Percentiles rank a stretch among this genome's conserved stretches.
Evolutionary conservation across 2,888 invertebrate species (phyloP).

Genomic region (Athalia rosae): DNA sequence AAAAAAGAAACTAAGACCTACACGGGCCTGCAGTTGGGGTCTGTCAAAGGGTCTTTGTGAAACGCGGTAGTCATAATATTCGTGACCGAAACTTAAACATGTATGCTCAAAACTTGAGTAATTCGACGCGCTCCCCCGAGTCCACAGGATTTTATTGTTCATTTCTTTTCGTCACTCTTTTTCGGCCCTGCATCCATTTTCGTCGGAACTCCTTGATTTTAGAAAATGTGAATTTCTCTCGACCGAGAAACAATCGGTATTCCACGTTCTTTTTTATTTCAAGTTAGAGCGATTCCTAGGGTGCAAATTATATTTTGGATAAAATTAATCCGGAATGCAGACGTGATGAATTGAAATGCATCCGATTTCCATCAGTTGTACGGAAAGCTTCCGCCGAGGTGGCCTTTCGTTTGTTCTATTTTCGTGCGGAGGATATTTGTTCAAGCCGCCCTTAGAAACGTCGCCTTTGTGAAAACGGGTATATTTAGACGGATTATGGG

Average conservation of each 20-base stretch:
- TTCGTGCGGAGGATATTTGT: constrained; percentile 54
- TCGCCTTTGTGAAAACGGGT: constrained; percentile 26
- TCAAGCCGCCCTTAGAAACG: constrained; percentile 53
- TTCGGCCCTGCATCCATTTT: too few relatives aligned
- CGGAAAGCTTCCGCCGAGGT: background rate
- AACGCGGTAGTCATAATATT: constrained; percentile 45
- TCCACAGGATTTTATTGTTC: background rate
- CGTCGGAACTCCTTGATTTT: background rate
- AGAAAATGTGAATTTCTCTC: background rate
- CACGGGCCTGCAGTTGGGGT: background rate
- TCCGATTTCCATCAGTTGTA: constrained; percentile 38
- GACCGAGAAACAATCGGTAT: background rate
- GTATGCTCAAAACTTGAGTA: constrained; percentile 13
- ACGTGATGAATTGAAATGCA: constrained; percentile 37
- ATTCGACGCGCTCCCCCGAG: constrained; percentile 23
- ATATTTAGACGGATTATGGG: constrained; percentile 52
- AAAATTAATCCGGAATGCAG: background rate
- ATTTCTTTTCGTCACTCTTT: background rate
- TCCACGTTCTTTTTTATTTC: background rate
- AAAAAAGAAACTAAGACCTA: constrained; percentile 1
- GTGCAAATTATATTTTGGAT: too few relatives aligned
- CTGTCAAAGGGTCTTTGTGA: constrained; percentile 24
- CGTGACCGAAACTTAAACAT: constrained; percentile 22
- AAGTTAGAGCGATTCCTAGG: too few relatives aligned
- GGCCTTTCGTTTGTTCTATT: constrained; percentile 52